Percentiles rank a stretch among this genome's conserved stretches.
These are phyloP conservation scores for Drosophila meridiana DNA, from an alignment of 2,888 invertebrate genomes.

Conservation along the genomic window DNA sequence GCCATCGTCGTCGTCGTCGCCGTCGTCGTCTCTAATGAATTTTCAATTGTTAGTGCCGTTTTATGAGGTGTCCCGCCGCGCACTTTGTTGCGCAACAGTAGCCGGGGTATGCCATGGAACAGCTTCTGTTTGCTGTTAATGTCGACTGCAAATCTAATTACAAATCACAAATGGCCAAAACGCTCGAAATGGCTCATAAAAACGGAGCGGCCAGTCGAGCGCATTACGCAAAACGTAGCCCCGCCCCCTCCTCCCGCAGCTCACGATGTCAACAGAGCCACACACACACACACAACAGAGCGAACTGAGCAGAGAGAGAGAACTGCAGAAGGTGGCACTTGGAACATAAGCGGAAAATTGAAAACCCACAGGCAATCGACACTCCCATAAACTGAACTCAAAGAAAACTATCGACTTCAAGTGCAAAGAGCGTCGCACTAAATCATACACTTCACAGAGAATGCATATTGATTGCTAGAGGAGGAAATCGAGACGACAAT, in stretches of 20 bases:
- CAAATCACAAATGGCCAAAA: slow-evolving; percentile 78
- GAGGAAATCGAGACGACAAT: not conserved
- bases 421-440: not conserved
- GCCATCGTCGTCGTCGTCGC: slow-evolving; percentile 20
- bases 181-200: slow-evolving; percentile 69
- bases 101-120: slow-evolving; percentile 31
- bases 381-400: slow-evolving; percentile 27
- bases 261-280: slow-evolving; percentile 43
- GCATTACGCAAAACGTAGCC: slow-evolving; percentile 74
- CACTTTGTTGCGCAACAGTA: slow-evolving; percentile 73
- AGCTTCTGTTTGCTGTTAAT: slow-evolving; percentile 48
- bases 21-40: slow-evolving; percentile 65
- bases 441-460: not conserved
- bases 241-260: slow-evolving; percentile 26
- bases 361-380: slow-evolving; percentile 59
- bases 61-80: slow-evolving; percentile 75
- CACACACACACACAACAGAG: not conserved
- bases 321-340: not conserved
- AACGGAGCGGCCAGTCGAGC: slow-evolving; percentile 62
- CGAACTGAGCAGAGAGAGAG: not conserved
- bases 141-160: slow-evolving; percentile 71
- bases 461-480: not conserved
- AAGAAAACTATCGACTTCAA: slow-evolving; percentile 1
- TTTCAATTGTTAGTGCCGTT: slow-evolving; percentile 75
- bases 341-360: slow-evolving; percentile 69